phyloP scores from a whole-genome alignment of 2,888 invertebrate genomes.

The Andricus quercusramuli region DNA sequence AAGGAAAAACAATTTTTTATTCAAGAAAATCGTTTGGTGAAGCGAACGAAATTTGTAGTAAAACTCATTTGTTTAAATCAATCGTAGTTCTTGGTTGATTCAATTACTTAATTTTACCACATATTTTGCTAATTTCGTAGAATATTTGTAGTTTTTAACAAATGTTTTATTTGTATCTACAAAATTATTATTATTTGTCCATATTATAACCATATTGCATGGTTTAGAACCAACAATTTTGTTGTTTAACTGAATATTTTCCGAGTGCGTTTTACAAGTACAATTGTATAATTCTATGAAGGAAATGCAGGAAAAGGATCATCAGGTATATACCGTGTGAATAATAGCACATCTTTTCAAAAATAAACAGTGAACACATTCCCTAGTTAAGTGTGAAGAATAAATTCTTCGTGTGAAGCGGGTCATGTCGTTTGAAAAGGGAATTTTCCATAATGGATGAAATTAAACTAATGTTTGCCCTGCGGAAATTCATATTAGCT shows the following conservation, averaged over 20 bases:
- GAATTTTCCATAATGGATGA: neutral
- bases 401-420: neutral
- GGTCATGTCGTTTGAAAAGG: neutral
- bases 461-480: neutral
- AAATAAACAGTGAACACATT: slow-evolving; percentile 38
- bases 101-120: no score
- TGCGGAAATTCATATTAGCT: neutral
- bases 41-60: no score
- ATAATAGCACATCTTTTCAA: slow-evolving; percentile 55
- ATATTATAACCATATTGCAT: no score
- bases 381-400: neutral
- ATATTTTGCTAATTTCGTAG: no score
- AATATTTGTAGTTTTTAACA: no score
- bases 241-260: neutral
- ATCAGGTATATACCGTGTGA: slow-evolving; percentile 44
- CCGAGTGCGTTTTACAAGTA: neutral
- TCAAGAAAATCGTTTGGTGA: no score
- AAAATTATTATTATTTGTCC: no score
- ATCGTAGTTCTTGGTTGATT: no score
- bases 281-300: slow-evolving; percentile 18
- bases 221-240: no score
- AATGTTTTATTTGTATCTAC: no score
- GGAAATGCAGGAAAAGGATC: slow-evolving; percentile 50
- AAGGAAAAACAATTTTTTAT: no score
- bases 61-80: no score